phyloP scores from a whole-genome alignment of 2,888 invertebrate species.

The Bhutanitis thaidina region DNA sequence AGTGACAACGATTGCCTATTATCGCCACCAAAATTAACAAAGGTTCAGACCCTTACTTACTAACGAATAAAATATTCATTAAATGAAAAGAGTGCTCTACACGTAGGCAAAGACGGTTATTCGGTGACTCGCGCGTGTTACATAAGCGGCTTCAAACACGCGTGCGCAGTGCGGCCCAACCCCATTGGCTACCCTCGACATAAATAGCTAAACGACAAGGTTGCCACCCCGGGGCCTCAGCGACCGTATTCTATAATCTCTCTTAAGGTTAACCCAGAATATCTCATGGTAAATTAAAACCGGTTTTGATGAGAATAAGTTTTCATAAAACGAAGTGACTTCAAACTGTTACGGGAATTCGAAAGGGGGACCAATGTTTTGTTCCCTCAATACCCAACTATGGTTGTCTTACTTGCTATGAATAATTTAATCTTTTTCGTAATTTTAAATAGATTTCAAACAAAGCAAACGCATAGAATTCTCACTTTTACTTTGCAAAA shows the following conservation, averaged over 20 bases:
- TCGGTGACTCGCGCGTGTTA: conserved; percentile 54
- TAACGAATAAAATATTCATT: conserved; percentile 48
- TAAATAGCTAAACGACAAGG: conserved; percentile 79
- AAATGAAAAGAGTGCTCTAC: conserved; percentile 29
- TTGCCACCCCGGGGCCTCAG: conserved; percentile 71
- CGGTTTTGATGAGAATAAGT: conserved; percentile 47
- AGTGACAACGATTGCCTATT: conserved; percentile 34
- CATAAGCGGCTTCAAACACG: conserved; percentile 62
- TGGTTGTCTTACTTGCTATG: too few species aligned
- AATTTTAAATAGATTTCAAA: too few species aligned
- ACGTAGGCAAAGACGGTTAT: conserved; percentile 32
- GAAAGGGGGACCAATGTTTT: not conserved
- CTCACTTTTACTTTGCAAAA: too few species aligned
- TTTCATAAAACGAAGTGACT: conserved; percentile 35
- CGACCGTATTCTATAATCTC: conserved; percentile 75
- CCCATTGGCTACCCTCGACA: conserved; percentile 67
- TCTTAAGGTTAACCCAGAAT: conserved; percentile 76
- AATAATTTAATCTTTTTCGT: too few species aligned
- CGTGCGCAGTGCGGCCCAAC: conserved; percentile 62
- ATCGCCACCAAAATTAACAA: conserved; percentile 23
- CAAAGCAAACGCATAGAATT: too few species aligned
- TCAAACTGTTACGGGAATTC: conserved; percentile 16
- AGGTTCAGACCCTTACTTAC: conserved; percentile 18
- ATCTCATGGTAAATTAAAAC: conserved; percentile 66
- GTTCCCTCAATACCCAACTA: too few species aligned